Percentiles rank a stretch among this genome's conserved stretches.
These are phyloP conservation scores for Monopterus albus DNA, from an alignment of 2,113 vertebrate species.

Conservation along the genomic window DNA sequence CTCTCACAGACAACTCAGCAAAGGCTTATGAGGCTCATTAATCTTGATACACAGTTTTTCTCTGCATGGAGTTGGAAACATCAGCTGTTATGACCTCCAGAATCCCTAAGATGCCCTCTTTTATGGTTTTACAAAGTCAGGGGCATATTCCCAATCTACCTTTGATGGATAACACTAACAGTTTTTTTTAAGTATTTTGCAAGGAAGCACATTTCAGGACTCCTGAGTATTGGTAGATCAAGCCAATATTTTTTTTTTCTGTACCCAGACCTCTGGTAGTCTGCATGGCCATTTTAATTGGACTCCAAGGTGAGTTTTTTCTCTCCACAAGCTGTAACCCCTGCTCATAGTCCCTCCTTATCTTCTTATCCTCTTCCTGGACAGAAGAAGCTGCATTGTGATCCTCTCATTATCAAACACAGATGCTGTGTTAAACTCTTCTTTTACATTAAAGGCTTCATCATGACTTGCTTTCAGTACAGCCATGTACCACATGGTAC, in stretches of 20 bases:
- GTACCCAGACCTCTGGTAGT: slow-evolving; percentile 46
- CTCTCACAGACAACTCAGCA: slow-evolving; percentile 23
- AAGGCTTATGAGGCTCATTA: slow-evolving; percentile 50
- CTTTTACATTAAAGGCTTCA: slow-evolving; percentile 22
- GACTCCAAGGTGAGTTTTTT: slow-evolving; percentile 49
- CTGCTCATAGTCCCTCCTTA: too few relatives aligned
- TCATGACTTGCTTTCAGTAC: slow-evolving; percentile 18
- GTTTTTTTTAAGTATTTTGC: slow-evolving; percentile 36
- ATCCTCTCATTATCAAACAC: slow-evolving; percentile 31
- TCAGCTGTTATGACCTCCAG: slow-evolving; percentile 32
- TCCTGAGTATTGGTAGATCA: slow-evolving; percentile 29
- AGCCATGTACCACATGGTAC: background rate
- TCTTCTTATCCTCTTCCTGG: slow-evolving; percentile 12
- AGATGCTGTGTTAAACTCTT: slow-evolving; percentile 17
- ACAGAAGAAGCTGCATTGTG: slow-evolving; percentile 28
- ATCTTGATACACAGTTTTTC: slow-evolving; percentile 26
- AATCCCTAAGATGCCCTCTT: slow-evolving; percentile 29
- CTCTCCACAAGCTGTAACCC: slow-evolving; percentile 22
- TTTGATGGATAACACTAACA: slow-evolving; percentile 55
- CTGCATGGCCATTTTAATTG: slow-evolving; percentile 74
- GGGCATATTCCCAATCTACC: slow-evolving; percentile 31
- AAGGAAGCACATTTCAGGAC: slow-evolving; percentile 44
- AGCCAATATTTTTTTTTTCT: slow-evolving; percentile 43
- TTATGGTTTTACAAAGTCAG: slow-evolving; percentile 25
- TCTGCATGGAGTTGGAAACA: slow-evolving; percentile 8